Evolutionary conservation across 2,797 vertebrate species (phyloP).

Genomic region (Sebastes melanostomus): DNA sequence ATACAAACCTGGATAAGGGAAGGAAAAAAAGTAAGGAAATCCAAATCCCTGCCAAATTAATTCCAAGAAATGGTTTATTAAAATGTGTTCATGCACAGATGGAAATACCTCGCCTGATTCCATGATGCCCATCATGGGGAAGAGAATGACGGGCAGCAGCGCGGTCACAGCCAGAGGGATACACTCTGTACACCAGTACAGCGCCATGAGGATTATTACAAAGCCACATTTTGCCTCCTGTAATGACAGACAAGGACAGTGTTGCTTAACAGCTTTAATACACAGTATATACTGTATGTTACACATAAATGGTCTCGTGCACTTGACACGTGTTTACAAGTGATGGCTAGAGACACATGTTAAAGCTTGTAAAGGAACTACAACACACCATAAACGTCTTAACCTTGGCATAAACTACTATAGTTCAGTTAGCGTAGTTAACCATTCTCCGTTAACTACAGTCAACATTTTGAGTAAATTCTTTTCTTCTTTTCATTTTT

Average conservation of each 20-base stretch:
- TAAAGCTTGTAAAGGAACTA: neutral
- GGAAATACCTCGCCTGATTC: constrained; percentile 32
- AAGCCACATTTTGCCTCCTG: constrained; percentile 88
- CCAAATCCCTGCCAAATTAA: neutral
- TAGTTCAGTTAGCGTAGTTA: neutral
- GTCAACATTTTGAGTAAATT: neutral
- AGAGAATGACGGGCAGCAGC: constrained; percentile 90
- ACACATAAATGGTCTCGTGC: neutral
- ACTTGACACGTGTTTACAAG: neutral
- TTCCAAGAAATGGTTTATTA: neutral
- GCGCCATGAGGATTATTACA: constrained; percentile 91
- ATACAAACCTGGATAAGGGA: constrained; percentile 79
- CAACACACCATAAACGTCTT: neutral
- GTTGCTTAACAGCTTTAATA: neutral
- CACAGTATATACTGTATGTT: neutral
- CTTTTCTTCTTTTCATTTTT: too few relatives aligned
- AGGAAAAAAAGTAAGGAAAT: neutral
- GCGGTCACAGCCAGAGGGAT: constrained; percentile 91
- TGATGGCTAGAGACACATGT: neutral
- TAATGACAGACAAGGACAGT: constrained; percentile 2
- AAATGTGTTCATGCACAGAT: neutral
- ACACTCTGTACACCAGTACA: constrained; percentile 94
- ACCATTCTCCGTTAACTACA: neutral
- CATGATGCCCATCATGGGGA: constrained; percentile 94
- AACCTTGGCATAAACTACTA: neutral